phyloP scores from a whole-genome alignment of 1,140 invertebrate genomes.

The Condylostylus longicornis region DNA sequence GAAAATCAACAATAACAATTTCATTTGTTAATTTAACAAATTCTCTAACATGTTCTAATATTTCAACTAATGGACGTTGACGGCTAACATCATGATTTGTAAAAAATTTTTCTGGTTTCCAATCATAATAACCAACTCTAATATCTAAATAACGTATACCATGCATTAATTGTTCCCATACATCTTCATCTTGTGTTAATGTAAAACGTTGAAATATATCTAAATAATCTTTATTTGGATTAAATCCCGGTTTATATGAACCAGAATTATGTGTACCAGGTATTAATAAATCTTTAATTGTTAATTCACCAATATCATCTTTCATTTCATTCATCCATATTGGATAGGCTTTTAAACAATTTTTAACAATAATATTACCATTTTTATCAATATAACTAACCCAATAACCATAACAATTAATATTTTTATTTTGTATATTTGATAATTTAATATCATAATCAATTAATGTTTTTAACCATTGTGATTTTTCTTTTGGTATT shows the following conservation, averaged over 20 bases:
- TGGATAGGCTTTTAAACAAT: conserved; percentile 38
- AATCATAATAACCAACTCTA: conserved; percentile 37
- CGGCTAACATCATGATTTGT: conserved; percentile 40
- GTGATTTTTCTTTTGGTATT: conserved; percentile 12
- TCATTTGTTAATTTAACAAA: conserved; percentile 45
- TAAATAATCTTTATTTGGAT: conserved; percentile 26
- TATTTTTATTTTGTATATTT: conserved; percentile 13
- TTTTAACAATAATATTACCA: conserved; percentile 20
- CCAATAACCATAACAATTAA: conserved; percentile 27
- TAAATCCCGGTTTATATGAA: conserved; percentile 34
- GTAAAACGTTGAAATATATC: conserved; percentile 29
- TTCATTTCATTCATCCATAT: conserved; percentile 43
- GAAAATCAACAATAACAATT: conserved; percentile 47
- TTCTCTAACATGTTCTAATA: conserved; percentile 37
- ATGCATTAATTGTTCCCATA: conserved; percentile 40
- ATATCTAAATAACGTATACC: conserved; percentile 45
- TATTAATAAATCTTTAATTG: conserved; percentile 39
- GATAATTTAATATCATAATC: conserved; percentile 23
- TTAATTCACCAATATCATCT: conserved; percentile 26
- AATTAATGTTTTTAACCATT: conserved; percentile 28
- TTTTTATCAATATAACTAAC: conserved; percentile 21
- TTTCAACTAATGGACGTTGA: conserved; percentile 33
- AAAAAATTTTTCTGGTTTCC: conserved; percentile 33
- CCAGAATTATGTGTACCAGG: conserved; percentile 51
- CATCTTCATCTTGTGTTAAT: conserved; percentile 41